Conservation (phyloP, 2,113 vertebrate species). For the Mastomys natalensis region DNA sequence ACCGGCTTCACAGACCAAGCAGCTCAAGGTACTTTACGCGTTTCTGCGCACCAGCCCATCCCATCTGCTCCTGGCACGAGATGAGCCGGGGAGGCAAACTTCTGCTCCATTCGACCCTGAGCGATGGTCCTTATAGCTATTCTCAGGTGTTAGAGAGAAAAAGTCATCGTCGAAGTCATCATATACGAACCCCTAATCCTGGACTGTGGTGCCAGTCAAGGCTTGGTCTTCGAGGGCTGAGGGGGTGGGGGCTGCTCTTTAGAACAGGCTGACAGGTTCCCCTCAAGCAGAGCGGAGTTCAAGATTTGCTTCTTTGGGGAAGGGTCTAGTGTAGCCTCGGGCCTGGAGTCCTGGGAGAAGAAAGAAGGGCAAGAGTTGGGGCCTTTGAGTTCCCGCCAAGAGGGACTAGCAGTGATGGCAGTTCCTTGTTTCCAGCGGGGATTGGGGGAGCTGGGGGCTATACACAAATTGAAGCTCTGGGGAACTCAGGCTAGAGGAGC, state of each 20-base stretch:
- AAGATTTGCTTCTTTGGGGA: background rate
- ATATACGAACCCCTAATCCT: background rate
- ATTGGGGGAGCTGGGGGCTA: too few species aligned
- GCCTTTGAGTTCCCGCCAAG: background rate
- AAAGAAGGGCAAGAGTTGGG: background rate
- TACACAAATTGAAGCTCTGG: background rate
- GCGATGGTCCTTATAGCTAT: background rate
- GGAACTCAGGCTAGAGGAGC: background rate
- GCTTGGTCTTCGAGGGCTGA: background rate
- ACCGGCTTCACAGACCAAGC: slow-evolving; percentile 91
- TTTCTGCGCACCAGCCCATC: background rate
- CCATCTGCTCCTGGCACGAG: background rate
- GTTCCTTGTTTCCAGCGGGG: background rate
- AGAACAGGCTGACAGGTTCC: background rate
- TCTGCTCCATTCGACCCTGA: background rate
- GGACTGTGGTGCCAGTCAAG: background rate
- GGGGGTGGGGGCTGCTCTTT: background rate
- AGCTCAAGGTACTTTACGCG: slow-evolving; percentile 76
- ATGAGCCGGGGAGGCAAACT: background rate
- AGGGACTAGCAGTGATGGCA: background rate
- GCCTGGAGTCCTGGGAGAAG: background rate
- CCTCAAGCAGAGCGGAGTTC: background rate
- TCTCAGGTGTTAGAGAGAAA: slow-evolving; percentile 54
- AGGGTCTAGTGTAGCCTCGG: background rate
- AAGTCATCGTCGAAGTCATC: background rate